These are phyloP conservation scores for Tanypteryx hageni DNA, from an alignment of 2,888 invertebrate genomes.

Conservation along the genomic window DNA sequence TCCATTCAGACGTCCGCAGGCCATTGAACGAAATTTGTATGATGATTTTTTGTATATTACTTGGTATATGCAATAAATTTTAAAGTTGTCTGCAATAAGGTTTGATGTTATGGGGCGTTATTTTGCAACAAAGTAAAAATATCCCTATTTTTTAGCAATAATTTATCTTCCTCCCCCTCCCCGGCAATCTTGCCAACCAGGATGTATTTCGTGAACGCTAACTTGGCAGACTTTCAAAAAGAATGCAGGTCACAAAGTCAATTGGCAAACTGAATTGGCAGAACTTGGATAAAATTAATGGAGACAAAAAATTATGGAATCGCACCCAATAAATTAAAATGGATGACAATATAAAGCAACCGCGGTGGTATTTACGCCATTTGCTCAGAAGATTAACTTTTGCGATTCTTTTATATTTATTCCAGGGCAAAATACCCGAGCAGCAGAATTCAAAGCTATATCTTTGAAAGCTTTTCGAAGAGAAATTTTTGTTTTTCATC, in stretches of 20 bases:
- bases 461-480: neutral
- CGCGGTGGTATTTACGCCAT: too few relatives aligned
- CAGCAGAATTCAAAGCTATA: neutral
- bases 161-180: too few relatives aligned
- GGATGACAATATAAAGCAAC: too few relatives aligned
- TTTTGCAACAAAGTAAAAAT: too few relatives aligned
- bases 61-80: too few relatives aligned
- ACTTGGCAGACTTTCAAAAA: conserved; percentile 40
- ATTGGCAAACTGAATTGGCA: conserved; percentile 44
- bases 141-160: too few relatives aligned
- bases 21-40: neutral
- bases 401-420: neutral
- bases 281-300: conserved; percentile 50
- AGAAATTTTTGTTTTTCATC: neutral
- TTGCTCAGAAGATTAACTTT: neutral
- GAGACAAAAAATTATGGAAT: neutral
- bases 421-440: neutral
- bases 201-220: conserved; percentile 37
- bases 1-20: neutral
- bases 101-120: too few relatives aligned
- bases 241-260: conserved; percentile 48
- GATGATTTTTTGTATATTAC: too few relatives aligned
- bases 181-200: neutral
- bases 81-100: too few relatives aligned
- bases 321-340: too few relatives aligned